Evolutionary conservation across 2,113 vertebrate species (phyloP).

Genomic region (Corythaixoides concolor): DNA sequence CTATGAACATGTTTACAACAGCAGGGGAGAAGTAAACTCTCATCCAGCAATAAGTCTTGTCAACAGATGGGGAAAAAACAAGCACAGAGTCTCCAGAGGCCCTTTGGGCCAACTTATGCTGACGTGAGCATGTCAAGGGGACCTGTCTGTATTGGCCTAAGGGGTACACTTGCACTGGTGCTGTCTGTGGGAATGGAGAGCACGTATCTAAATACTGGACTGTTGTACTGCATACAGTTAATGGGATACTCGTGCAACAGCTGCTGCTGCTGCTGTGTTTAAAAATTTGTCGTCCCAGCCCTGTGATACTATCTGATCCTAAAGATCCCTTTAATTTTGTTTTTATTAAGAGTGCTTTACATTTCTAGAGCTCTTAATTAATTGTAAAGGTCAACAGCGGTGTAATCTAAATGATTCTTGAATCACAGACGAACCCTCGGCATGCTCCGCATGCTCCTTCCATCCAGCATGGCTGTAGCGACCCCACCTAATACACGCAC

Average conservation of each 20-base stretch:
- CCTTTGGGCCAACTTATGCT: neutral
- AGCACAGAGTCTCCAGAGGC: neutral
- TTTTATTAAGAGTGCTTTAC: constrained; percentile 8
- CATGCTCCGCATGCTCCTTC: neutral
- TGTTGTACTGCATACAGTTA: neutral
- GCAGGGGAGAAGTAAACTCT: neutral
- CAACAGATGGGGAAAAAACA: neutral
- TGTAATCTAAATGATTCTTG: neutral
- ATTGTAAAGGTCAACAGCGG: constrained; percentile 23
- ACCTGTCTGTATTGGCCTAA: neutral
- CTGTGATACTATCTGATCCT: constrained; percentile 14
- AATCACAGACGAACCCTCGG: neutral
- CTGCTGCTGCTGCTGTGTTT: constrained; percentile 24
- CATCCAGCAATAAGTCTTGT: neutral
- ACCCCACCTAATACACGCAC: neutral
- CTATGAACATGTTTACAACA: neutral
- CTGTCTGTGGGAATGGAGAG: neutral
- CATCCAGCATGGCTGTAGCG: neutral
- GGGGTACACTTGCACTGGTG: neutral
- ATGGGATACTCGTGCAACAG: neutral
- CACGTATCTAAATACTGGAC: neutral
- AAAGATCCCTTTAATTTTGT: constrained; percentile 30
- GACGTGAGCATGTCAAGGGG: neutral
- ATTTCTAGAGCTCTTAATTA: constrained; percentile 31
- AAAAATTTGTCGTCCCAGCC: neutral